A percentile compares a stretch with the other conserved stretches of the same genome.
phyloP scores from a whole-genome alignment of 92 coral and sea anemone genomes.

The Palythoa caribaeorum region DNA sequence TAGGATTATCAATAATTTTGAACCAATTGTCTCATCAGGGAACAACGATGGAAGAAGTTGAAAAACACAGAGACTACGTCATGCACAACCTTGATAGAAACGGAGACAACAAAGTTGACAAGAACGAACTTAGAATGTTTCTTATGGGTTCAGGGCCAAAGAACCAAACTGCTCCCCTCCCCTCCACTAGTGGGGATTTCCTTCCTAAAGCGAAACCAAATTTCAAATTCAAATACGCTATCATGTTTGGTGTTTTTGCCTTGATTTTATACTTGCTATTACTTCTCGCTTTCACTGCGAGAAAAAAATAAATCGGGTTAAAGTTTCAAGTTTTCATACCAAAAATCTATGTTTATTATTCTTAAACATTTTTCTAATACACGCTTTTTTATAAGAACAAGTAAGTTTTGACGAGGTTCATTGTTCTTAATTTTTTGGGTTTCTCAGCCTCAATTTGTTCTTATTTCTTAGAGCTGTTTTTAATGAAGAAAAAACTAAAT shows the following conservation, averaged over 20 bases:
- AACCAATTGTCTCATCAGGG: constrained; percentile 9
- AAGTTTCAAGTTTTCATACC: no score
- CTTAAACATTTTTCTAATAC: no score
- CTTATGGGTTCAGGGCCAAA: constrained; percentile 30
- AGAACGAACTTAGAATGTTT: constrained; percentile 30
- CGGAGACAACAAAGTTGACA: constrained; percentile 36
- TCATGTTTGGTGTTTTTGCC: constrained; percentile 17
- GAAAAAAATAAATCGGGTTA: neutral
- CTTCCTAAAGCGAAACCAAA: neutral
- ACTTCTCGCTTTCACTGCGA: neutral
- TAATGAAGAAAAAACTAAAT: no score
- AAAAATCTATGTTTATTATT: no score
- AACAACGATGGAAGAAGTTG: constrained; percentile 43
- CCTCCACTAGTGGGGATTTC: neutral
- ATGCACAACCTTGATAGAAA: constrained; percentile 35
- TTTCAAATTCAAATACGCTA: constrained; percentile 8
- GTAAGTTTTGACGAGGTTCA: no score
- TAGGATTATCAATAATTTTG: neutral
- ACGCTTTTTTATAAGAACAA: no score
- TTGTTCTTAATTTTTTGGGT: no score
- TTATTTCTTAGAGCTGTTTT: no score
- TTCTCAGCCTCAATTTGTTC: no score
- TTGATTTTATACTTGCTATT: constrained; percentile 24
- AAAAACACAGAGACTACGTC: constrained; percentile 30
- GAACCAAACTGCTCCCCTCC: neutral